A percentile compares a stretch with the other conserved stretches of the same genome.
Evolutionary conservation across 2,113 vertebrate species (phyloP).

Genomic region (Dromiciops gliroides): DNA sequence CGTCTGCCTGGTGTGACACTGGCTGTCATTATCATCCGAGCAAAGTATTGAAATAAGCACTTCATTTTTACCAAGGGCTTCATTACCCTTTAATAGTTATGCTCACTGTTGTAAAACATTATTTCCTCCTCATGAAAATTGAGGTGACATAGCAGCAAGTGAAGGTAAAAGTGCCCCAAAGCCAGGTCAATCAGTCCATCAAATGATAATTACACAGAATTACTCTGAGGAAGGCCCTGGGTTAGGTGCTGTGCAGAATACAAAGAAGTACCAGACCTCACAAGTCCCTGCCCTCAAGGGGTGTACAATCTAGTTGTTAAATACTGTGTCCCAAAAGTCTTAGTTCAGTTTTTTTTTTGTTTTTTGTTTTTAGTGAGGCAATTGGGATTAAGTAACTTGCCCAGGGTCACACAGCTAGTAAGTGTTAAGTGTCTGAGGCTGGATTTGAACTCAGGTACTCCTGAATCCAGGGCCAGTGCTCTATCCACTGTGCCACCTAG

Average conservation of each 20-base stretch:
- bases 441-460: too few relatives aligned
- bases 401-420: too few relatives aligned
- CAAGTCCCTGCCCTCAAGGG: background rate
- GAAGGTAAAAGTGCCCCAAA: background rate
- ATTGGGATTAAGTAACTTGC: too few relatives aligned
- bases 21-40: background rate
- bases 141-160: constrained; percentile 2
- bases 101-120: background rate
- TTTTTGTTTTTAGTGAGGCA: too few relatives aligned
- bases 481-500: too few relatives aligned
- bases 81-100: background rate
- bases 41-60: background rate
- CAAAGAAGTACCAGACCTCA: background rate
- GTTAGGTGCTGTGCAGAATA: too few relatives aligned
- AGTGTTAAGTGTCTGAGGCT: too few relatives aligned
- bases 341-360: background rate
- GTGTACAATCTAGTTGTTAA: background rate
- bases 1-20: accelerated
- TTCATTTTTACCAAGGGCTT: background rate
- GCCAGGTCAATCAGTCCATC: background rate
- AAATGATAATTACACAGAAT: background rate
- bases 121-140: background rate
- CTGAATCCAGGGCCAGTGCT: too few relatives aligned
- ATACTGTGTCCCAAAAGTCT: background rate
- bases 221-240: background rate